These are phyloP conservation scores for Drosophila rufa DNA, from an alignment of 1,140 invertebrate genomes.

Conservation along the genomic window DNA sequence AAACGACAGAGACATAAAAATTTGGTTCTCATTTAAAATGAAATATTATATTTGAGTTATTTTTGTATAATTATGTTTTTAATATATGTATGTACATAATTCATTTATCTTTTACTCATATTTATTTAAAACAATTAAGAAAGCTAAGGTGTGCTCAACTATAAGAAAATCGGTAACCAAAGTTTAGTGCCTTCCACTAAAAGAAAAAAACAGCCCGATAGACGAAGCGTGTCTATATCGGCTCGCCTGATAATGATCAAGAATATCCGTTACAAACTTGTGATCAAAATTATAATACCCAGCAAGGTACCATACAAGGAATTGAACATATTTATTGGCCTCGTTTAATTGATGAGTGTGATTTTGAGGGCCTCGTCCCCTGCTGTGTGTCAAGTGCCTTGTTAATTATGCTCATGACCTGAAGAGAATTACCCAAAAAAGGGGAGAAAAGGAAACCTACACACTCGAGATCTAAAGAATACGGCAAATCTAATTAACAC, in stretches of 20 bases:
- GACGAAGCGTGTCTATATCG: background rate
- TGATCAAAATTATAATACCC: background rate
- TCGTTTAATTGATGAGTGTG: conserved; percentile 6
- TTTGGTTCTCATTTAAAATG: no score
- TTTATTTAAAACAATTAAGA: background rate
- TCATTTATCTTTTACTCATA: no score
- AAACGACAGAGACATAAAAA: background rate
- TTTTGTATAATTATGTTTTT: no score
- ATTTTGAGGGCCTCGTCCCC: conserved; percentile 9
- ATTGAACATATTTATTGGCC: conserved; percentile 8
- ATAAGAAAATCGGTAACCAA: no score
- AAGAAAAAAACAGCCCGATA: no score
- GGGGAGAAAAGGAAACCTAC: conserved; percentile 38
- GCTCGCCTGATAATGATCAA: background rate
- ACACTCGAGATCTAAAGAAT: conserved; percentile 5
- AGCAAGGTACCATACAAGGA: background rate
- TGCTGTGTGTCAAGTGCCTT: conserved; percentile 69
- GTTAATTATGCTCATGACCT: conserved; percentile 72
- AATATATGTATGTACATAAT: no score
- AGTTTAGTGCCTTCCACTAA: no score
- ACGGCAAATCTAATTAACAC: conserved; percentile 69
- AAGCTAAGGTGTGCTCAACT: no score
- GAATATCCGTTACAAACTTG: background rate
- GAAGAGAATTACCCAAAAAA: conserved; percentile 53
- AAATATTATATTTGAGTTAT: no score